These are phyloP conservation scores for Oryzias melastigma DNA, from an alignment of 2,113 vertebrate species.

Conservation along the genomic window DNA sequence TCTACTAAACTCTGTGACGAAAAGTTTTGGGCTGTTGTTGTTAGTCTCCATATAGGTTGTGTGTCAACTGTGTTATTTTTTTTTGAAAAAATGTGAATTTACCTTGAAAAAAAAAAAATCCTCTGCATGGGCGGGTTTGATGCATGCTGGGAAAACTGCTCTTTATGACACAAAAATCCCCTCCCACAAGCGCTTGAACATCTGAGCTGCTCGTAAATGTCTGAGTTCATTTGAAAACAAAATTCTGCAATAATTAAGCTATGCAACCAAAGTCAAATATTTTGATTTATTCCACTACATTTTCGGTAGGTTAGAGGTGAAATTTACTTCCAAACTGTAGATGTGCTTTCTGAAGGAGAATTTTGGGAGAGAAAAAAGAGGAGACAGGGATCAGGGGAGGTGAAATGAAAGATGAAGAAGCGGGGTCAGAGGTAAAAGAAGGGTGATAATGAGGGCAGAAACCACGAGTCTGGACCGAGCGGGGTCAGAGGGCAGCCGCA, in stretches of 20 bases:
- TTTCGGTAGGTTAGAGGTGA: too few relatives aligned
- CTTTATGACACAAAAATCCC: not conserved
- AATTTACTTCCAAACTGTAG: not conserved
- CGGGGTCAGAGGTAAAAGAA: conserved; percentile 24
- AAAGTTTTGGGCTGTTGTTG: not conserved
- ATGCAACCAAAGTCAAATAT: too few relatives aligned
- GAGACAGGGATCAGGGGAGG: conserved; percentile 7
- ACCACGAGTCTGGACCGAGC: not conserved
- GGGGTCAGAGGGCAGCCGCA: conserved; percentile 6
- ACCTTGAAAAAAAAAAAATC: conserved; percentile 12
- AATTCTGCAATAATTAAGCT: too few relatives aligned
- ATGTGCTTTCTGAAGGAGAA: not conserved
- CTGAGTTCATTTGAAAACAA: too few relatives aligned
- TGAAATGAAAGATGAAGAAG: conserved; percentile 6
- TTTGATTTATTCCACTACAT: too few relatives aligned
- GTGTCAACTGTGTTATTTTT: not conserved
- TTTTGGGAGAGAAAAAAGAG: not conserved
- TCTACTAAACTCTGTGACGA: not conserved
- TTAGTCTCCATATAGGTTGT: not conserved
- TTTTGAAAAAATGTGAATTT: conserved; percentile 12
- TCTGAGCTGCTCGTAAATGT: too few relatives aligned
- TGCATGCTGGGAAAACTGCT: not conserved
- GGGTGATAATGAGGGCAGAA: conserved; percentile 18
- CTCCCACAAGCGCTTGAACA: not conserved
- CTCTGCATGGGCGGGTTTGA: not conserved